Base-by-base conservation (phyloP, 2,888 invertebrate species). In the Orthosia gracilis region DNA sequence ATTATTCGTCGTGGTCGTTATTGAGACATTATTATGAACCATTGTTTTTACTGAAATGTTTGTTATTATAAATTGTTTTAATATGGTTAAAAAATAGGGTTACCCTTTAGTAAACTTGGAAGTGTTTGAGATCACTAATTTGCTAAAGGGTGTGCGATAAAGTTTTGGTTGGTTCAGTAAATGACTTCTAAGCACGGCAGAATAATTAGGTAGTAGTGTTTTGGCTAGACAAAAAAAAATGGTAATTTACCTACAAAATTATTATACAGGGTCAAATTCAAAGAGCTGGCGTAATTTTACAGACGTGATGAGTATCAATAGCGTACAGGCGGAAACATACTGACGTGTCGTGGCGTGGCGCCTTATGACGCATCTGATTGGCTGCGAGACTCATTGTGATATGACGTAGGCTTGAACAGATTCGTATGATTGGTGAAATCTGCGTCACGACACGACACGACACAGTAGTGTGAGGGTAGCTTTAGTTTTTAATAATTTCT, bases 81-180 rank as follows among this genome's bases (percentile, higher is more conserved):
- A 58, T 75, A 3, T 18, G 18, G 13, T 75, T 64, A 52, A 11
- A 49, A 23, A 74, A 40, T 49, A 55, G 11, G 23, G 9, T 15
- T 31, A 13, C n/a, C 47, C 31, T 76, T 76, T 52, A 23, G 40
- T 21, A 76, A 68, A 77, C 47, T 59, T 40, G n/a, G 47, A 75
- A 69, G 77, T 59, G n/a, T 68, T 63, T 75, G 73, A 74, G 65
- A 74, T 74, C 69, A 75, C 77, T 77, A 21, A 18, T 49, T 21
- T 49, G 4, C 49, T 69, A 45, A 77, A 49, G 59, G 18, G 15
- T 26, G 1, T 59, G 77, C 13, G 13, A 13, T 23, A 13, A 45
- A 21, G 0, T n/a, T 21, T 47, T 52, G 47, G 7, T 5, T 49
- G 52, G 23, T 52, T 5, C 47, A 18, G 47, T 3, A 52, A 68